Percentiles rank a stretch among this genome's conserved stretches.
Conservation (phyloP, 2,113 vertebrate genomes). For the Puntigrus tetrazona region DNA sequence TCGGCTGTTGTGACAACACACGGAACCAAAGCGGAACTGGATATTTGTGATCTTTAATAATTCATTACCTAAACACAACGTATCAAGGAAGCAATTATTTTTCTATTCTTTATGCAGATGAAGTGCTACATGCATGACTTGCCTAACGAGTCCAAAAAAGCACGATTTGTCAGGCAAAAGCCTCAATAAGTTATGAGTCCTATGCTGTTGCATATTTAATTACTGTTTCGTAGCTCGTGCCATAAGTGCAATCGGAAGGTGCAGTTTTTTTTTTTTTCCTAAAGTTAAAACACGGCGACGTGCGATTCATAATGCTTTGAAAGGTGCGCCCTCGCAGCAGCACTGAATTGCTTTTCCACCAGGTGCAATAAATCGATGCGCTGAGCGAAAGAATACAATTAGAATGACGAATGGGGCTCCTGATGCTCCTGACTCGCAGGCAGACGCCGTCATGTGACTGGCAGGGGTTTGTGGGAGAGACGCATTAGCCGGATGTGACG, state of each 20-base stretch:
- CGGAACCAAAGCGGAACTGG: not conserved
- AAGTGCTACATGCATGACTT: constrained; percentile 17
- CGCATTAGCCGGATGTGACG: constrained; percentile 42
- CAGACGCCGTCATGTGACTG: constrained; percentile 33
- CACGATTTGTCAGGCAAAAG: constrained; percentile 22
- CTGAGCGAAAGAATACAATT: constrained; percentile 58
- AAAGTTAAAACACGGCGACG: not conserved
- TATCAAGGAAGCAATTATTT: constrained; percentile 32
- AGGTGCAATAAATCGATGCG: constrained; percentile 55
- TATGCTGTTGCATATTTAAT: constrained; percentile 12
- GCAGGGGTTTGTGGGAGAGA: constrained; percentile 3
- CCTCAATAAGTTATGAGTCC: not conserved
- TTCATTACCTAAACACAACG: constrained; percentile 7
- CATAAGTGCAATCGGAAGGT: not conserved
- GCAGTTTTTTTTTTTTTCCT: not conserved
- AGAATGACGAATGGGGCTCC: constrained; percentile 58
- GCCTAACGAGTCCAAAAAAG: constrained; percentile 10
- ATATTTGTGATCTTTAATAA: constrained; percentile 42
- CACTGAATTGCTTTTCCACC: constrained; percentile 41
- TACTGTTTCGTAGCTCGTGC: not conserved
- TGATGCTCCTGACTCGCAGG: constrained; percentile 20
- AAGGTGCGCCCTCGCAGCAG: constrained; percentile 5
- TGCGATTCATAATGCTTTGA: not conserved
- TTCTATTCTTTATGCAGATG: constrained; percentile 12
- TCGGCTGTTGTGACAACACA: constrained; percentile 10